phyloP scores from a whole-genome alignment of 2,888 invertebrate genomes.

The Melanostoma mellinum region DNA sequence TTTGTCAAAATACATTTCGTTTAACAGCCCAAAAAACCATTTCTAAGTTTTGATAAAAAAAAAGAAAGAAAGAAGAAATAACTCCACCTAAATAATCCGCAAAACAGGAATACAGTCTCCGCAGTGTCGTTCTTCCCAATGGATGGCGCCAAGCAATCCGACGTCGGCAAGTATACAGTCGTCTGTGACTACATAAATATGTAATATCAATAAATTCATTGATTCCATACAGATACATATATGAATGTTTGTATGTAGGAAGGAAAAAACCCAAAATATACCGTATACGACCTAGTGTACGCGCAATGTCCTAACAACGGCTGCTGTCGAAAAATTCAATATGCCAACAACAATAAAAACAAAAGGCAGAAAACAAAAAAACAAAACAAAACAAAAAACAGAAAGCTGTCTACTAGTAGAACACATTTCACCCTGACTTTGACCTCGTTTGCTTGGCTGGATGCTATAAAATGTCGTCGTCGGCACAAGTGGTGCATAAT shows the following conservation, averaged over 20 bases:
- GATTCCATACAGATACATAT: conserved; percentile 4
- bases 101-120: conserved; percentile 44
- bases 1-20: conserved; percentile 30
- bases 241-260: neutral
- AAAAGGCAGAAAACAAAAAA: conserved; percentile 1
- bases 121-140: conserved; percentile 24
- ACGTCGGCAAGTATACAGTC: conserved; percentile 19
- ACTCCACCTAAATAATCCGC: conserved; percentile 39
- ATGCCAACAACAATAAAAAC: conserved; percentile 18
- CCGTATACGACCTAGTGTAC: conserved; percentile 56
- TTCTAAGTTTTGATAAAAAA: conserved; percentile 15
- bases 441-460: conserved; percentile 66
- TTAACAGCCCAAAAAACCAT: conserved; percentile 4
- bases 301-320: conserved; percentile 29
- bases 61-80: conserved; percentile 6
- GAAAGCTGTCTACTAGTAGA: conserved; percentile 57
- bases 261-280: conserved; percentile 42
- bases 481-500: conserved; percentile 63
- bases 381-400: conserved; percentile 29
- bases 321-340: conserved; percentile 46
- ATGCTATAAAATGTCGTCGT: conserved; percentile 41
- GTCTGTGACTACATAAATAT: conserved; percentile 8
- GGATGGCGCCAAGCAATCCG: conserved; percentile 50
- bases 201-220: conserved; percentile 35
- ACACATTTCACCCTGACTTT: conserved; percentile 68